Evolutionary conservation across 2,888 invertebrate genomes (phyloP).

Genomic region (Zelleria hepariella): DNA sequence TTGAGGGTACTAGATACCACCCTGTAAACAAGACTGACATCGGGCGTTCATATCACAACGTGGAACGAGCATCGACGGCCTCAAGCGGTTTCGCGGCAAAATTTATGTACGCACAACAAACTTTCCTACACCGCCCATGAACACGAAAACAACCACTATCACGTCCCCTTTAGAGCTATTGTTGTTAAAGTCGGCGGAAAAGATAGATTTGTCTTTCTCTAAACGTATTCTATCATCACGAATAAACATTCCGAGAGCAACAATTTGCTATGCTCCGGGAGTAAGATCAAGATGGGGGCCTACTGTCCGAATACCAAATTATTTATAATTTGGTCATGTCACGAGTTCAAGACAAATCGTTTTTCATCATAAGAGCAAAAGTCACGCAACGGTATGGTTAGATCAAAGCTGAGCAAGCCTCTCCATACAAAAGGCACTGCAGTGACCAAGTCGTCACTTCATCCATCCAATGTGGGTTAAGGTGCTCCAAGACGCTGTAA

Average conservation of each 20-base stretch:
- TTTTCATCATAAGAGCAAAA: too few species aligned
- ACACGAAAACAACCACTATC: not conserved
- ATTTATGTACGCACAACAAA: not conserved
- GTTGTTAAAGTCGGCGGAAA: not conserved
- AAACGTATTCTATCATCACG: not conserved
- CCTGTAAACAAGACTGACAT: not conserved
- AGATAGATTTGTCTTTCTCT: not conserved
- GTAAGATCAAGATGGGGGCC: not conserved
- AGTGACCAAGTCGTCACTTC: too few species aligned
- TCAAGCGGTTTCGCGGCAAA: not conserved
- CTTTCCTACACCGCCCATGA: not conserved
- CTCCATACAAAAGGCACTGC: too few species aligned
- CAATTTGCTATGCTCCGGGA: not conserved
- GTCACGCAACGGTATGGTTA: too few species aligned
- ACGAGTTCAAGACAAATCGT: too few species aligned
- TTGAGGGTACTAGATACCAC: not conserved
- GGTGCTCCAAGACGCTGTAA: too few species aligned
- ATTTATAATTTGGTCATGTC: too few species aligned
- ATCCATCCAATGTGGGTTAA: too few species aligned
- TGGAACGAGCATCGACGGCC: not conserved
- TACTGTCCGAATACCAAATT: too few species aligned
- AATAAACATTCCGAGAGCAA: constrained; percentile 2
- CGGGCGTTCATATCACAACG: not conserved
- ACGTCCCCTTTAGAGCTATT: not conserved
- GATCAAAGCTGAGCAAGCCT: too few species aligned